These are phyloP conservation scores for Nasonia oneida DNA, from an alignment of 2,888 invertebrate genomes.

Conservation along the genomic window DNA sequence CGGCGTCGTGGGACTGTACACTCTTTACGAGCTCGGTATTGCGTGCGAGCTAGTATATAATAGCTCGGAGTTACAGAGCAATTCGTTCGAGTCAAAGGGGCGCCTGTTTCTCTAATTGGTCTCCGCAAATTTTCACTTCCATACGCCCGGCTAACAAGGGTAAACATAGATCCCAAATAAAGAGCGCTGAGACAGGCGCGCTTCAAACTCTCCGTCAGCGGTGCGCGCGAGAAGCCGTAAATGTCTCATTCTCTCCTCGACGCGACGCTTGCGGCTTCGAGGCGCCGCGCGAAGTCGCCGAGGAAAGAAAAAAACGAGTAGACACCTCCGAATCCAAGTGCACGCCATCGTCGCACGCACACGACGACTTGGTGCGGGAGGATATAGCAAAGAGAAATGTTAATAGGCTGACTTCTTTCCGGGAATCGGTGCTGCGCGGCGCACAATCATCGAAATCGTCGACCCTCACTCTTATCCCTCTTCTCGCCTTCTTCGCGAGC, in stretches of 20 bases:
- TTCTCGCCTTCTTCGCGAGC: neutral
- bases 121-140: neutral
- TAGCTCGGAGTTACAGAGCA: no score
- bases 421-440: constrained; percentile 3
- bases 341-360: neutral
- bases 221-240: neutral
- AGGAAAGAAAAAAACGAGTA: neutral
- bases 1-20: neutral
- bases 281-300: neutral
- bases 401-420: constrained; percentile 24
- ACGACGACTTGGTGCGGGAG: neutral
- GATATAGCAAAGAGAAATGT: neutral
- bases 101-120: neutral
- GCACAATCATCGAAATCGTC: constrained; percentile 41
- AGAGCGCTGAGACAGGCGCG: neutral
- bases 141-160: neutral
- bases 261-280: constrained; percentile 24
- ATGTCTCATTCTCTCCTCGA: constrained; percentile 1
- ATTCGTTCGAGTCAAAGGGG: neutral
- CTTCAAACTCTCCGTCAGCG: neutral
- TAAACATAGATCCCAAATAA: neutral
- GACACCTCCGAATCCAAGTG: neutral
- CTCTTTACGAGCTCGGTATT: neutral
- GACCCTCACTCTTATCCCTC: neutral
- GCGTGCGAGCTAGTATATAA: no score